Evolutionary conservation across 2,113 vertebrate genomes (phyloP).

Genomic region (Noctilio leporinus): DNA sequence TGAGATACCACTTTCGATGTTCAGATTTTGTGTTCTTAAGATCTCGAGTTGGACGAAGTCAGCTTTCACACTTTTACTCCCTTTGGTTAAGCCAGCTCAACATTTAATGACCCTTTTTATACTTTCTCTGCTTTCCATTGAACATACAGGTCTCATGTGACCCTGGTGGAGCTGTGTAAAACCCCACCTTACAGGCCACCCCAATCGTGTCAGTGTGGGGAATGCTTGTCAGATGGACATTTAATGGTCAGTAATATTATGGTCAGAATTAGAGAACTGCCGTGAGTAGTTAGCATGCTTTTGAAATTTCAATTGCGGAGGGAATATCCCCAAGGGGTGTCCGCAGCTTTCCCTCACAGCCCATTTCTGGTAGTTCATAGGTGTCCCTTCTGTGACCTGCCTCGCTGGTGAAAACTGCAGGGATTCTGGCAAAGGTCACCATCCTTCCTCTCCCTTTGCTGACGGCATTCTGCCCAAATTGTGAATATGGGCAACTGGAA

Average conservation of each 20-base stretch:
- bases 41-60: background rate
- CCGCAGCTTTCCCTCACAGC: background rate
- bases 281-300: background rate
- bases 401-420: background rate
- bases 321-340: too few relatives aligned
- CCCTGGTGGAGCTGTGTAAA: background rate
- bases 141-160: background rate
- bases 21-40: background rate
- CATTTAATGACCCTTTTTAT: background rate
- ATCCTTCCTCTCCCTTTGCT: background rate
- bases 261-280: background rate
- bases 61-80: background rate
- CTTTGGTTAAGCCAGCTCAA: background rate
- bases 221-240: background rate
- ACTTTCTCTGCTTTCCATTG: background rate
- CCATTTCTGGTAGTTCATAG: background rate
- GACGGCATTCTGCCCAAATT: background rate
- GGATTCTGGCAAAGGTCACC: background rate
- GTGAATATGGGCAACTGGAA: too few relatives aligned
- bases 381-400: background rate
- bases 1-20: background rate
- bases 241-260: background rate
- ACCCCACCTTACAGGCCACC: background rate
- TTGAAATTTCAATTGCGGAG: background rate
- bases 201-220: background rate